Evolutionary conservation across 53 echinoderm and acorn worm genomes (phyloP).

Genomic region (Pentamera pediparva): DNA sequence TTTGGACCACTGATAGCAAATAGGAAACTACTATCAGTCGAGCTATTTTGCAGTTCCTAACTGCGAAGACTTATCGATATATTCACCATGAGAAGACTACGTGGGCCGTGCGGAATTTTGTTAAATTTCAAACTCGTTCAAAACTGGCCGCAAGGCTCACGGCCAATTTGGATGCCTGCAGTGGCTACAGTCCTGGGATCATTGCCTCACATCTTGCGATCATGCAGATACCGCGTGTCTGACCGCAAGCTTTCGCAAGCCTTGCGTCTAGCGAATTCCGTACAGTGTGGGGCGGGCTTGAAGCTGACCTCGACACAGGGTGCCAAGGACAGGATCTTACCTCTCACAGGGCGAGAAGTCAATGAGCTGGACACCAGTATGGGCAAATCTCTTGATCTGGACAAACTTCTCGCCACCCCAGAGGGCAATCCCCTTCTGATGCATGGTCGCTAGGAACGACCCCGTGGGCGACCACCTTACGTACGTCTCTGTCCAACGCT

Average conservation of each 20-base stretch:
- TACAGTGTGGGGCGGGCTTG: not conserved
- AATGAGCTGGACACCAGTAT: constrained; percentile 94
- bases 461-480: constrained; percentile 95
- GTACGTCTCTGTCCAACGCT: constrained; percentile 99
- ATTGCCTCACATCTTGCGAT: no score
- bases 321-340: constrained; percentile 38
- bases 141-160: not conserved
- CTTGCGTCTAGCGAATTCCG: not conserved
- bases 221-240: no score
- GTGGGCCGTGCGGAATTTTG: no score
- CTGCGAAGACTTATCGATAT: no score
- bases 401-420: constrained; percentile 98
- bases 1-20: no score
- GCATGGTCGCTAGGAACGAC: constrained; percentile 87
- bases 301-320: not conserved
- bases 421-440: constrained; percentile 92
- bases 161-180: not conserved
- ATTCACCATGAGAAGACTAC: no score
- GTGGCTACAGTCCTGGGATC: no score
- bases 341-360: constrained; percentile 98
- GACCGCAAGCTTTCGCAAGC: not conserved
- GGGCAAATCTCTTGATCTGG: constrained; percentile 87
- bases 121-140: no score
- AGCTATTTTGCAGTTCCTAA: no score
- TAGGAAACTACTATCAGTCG: no score